A percentile compares a stretch with the other conserved stretches of the same genome.
phyloP scores from a whole-genome alignment of 1,140 invertebrate species.

The Drosophila obscura region DNA sequence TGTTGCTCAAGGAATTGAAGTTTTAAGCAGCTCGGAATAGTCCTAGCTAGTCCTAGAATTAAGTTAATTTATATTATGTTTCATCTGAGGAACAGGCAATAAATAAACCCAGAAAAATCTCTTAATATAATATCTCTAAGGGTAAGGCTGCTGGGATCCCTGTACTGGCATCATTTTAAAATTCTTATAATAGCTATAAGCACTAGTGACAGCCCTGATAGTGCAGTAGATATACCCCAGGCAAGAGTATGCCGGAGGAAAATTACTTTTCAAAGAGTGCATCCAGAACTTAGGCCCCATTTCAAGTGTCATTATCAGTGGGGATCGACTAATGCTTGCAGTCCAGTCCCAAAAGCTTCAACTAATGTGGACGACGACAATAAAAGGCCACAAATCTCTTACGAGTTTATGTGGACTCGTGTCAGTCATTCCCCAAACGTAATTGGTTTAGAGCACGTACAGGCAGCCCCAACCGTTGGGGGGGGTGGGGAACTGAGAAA shows the following conservation, averaged over 20 bases:
- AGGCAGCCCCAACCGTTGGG: not conserved
- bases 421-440: conserved; percentile 49
- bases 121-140: no score
- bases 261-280: conserved; percentile 2
- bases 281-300: conserved; percentile 5
- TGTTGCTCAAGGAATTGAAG: not conserved
- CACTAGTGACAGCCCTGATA: no score
- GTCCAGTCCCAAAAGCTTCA: conserved; percentile 13
- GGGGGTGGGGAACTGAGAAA: no score
- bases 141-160: not conserved
- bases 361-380: conserved; percentile 5
- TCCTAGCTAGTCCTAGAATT: no score
- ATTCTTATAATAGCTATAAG: not conserved
- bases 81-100: no score
- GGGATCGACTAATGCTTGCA: not conserved
- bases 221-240: no score
- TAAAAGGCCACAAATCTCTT: no score
- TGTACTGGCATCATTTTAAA: not conserved
- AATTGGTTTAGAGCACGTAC: conserved; percentile 73
- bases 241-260: no score
- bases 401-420: conserved; percentile 41
- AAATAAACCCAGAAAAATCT: no score
- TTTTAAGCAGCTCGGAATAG: no score
- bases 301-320: conserved; percentile 23
- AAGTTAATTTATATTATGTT: no score